phyloP scores from a whole-genome alignment of 2,888 invertebrate genomes.

The Caenorhabditis sulstoni region DNA sequence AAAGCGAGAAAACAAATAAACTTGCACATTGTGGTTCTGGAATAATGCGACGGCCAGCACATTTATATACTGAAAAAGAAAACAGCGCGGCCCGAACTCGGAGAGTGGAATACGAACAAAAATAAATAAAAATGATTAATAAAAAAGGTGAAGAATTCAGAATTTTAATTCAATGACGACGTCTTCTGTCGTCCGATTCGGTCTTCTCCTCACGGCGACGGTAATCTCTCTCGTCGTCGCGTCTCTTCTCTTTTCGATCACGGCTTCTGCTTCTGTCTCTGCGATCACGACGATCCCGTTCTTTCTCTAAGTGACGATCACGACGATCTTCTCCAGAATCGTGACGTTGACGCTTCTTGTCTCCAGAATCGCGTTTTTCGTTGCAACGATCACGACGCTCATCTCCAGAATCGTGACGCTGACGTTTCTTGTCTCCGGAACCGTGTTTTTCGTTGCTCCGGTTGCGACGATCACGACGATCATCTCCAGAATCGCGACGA shows the following conservation, averaged over 20 bases:
- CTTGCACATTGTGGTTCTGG: constrained; percentile 35
- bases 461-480: constrained; percentile 18
- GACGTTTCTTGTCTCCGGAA: constrained; percentile 28
- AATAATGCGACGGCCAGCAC: background rate
- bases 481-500: background rate
- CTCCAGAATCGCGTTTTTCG: constrained; percentile 5
- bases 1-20: constrained; percentile 54
- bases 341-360: constrained; percentile 34
- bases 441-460: constrained; percentile 12
- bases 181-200: constrained; percentile 34
- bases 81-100: background rate
- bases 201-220: constrained; percentile 21
- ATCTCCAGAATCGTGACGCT: constrained; percentile 23
- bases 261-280: constrained; percentile 15
- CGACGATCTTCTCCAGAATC: background rate
- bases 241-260: constrained; percentile 23
- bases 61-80: background rate
- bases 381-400: constrained; percentile 38
- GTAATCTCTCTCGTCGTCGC: constrained; percentile 15
- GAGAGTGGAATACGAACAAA: background rate
- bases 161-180: constrained; percentile 20
- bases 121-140: constrained; percentile 19
- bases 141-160: constrained; percentile 1
- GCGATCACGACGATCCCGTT: constrained; percentile 16
- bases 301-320: background rate